Evolutionary conservation across 2,888 invertebrate species (phyloP), one percentile per base, ranked within the genome.

Genomic region (Allolobophora icterica): DNA sequence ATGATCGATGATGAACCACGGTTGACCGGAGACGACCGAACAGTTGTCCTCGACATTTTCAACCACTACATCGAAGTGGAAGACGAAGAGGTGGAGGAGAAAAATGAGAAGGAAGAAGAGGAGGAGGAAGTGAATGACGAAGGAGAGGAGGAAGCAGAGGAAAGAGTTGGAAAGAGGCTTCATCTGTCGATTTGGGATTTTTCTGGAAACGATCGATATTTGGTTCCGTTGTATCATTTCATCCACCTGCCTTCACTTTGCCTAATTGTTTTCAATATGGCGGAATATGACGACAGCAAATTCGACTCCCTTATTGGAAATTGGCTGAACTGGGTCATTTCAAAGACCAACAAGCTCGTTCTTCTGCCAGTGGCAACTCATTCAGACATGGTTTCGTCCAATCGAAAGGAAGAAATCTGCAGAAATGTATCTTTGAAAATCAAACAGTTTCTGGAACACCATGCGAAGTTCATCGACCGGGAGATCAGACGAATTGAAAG

Each of bases 321-420:
- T 3, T 95, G 95, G 95, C 93, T 95, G 89, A 94, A 95, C 91
- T 94, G 94, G 94, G 93, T 95, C 93, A 94, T 95, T 24, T 94
- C 94, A 15, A 94, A 94, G 90, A 94, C 94, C 40, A 95, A 95
- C 92, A 94, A 94, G 90, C 91, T 95, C 4, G 93, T 94, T 3
- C 93, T 95, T 21, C 91, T 95, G 24, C 92, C 94, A 21, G 94
- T 95, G 0, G 95, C 94, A 24, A 95, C 95, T 0, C 94, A 95
- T 84, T 92, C 93, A 15, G 95, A 95, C 91, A 92, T 92, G 90
- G 89, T 95, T 38, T 92, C 92, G 30, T 91, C 92, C 34, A 91
- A 93, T 33, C 89, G 91, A n/a, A 90, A 90, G 24, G 58, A 91
- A 38, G 89, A 92, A 40, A 92, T 93, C 71, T 92, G 93, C 87